Evolutionary conservation across 2,113 vertebrate genomes (phyloP).

Genomic region (Urocolius indicus): DNA sequence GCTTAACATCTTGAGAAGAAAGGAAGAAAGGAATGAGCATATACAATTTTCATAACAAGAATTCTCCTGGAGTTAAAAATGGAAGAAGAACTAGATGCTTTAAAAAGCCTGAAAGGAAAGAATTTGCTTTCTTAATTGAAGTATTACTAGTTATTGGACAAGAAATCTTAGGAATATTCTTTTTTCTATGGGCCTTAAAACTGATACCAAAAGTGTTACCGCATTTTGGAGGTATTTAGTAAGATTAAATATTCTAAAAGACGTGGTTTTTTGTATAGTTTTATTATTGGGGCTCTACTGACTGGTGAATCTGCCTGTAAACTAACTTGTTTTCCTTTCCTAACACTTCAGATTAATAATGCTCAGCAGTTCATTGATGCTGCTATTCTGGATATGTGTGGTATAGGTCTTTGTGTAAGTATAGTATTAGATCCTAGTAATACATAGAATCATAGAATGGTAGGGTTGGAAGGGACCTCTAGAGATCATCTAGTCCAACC

Average conservation of each 20-base stretch:
- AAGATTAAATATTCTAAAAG: neutral
- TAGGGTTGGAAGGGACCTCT: too few species aligned
- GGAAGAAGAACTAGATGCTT: neutral
- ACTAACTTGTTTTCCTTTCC: neutral
- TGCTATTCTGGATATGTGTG: neutral
- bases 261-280: neutral
- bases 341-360: neutral
- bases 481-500: too few species aligned
- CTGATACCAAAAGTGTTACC: neutral
- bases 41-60: neutral
- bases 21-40: neutral
- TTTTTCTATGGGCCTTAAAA: neutral
- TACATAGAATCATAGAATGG: too few species aligned
- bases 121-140: neutral
- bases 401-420: neutral
- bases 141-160: neutral
- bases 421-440: neutral
- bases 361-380: neutral
- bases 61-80: neutral
- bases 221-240: neutral
- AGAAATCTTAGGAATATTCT: neutral
- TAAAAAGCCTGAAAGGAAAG: neutral
- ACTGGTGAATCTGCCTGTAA: neutral
- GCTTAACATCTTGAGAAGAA: neutral
- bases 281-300: neutral